Conservation (phyloP, 53 echinoderm and acorn worm genomes). For the Astropecten irregularis region DNA sequence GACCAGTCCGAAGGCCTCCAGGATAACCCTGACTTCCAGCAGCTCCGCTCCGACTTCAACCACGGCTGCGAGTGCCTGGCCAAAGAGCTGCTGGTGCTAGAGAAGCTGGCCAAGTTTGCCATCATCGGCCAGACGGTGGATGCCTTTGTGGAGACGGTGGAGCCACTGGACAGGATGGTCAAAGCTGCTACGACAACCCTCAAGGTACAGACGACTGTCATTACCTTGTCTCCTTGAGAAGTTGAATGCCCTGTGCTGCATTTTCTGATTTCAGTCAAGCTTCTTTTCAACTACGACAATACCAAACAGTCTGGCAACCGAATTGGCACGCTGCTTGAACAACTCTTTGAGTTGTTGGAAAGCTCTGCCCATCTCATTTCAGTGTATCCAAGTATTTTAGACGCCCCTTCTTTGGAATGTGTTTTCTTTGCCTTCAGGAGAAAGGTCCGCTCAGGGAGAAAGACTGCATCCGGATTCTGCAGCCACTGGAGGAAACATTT, state of each 20-base stretch:
- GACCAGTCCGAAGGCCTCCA: constrained; percentile 47
- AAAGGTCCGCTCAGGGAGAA: constrained; percentile 73
- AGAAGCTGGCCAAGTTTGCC: constrained; percentile 75
- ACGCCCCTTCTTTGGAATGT: no score
- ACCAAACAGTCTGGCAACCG: no score
- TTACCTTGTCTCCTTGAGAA: no score
- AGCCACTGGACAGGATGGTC: constrained; percentile 85
- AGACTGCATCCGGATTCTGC: constrained; percentile 78
- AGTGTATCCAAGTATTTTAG: no score
- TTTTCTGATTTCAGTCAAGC: background rate
- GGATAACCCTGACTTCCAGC: constrained; percentile 73
- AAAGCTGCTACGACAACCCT: constrained; percentile 80
- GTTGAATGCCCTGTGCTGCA: no score
- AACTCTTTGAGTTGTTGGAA: no score
- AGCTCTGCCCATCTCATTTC: no score
- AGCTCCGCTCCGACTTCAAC: constrained; percentile 70
- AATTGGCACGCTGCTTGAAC: no score
- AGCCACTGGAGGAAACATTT: constrained; percentile 85
- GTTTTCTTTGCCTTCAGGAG: no score
- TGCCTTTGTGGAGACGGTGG: constrained; percentile 83
- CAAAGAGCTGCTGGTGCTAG: constrained; percentile 71
- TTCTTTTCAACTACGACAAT: background rate
- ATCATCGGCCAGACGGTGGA: constrained; percentile 81
- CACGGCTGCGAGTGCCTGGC: constrained; percentile 78
- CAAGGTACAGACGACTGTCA: constrained; percentile 77